Conservation (phyloP, 2,113 vertebrate genomes). For the Eurystomus gularis region DNA sequence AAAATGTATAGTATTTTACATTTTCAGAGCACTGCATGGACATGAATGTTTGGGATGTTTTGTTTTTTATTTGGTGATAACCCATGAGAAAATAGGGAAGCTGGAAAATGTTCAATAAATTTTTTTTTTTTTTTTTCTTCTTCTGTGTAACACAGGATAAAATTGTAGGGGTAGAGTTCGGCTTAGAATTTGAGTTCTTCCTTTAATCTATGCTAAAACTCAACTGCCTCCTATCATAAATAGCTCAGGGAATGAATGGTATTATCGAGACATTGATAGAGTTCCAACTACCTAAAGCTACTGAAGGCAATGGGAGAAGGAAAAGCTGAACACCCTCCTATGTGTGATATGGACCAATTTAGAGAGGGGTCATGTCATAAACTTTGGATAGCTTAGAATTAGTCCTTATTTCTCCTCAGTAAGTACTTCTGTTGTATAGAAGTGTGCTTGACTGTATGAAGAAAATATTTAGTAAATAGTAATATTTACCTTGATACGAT, state of each 20-base stretch:
- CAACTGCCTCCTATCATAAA: not conserved
- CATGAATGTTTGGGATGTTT: slow-evolving; percentile 17
- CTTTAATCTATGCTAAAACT: not conserved
- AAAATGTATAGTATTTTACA: not conserved
- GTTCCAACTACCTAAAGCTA: not conserved
- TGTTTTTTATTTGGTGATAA: not conserved
- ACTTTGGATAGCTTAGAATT: not conserved
- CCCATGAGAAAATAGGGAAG: not conserved
- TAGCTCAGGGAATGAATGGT: not conserved
- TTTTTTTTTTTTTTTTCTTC: not conserved
- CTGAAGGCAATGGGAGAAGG: not conserved
- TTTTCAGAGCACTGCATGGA: slow-evolving; percentile 36
- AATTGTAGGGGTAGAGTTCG: not conserved
- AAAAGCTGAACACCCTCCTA: not conserved
- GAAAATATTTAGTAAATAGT: not conserved
- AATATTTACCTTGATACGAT: not conserved
- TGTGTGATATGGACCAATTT: not conserved
- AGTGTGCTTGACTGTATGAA: not conserved
- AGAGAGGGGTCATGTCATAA: not conserved
- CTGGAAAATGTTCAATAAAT: not conserved
- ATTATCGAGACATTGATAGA: not conserved
- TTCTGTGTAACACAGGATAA: not conserved
- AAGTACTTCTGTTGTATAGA: rapidly evolving
- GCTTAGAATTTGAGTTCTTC: not conserved
- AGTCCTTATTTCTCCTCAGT: not conserved